phyloP scores from a whole-genome alignment of 2,113 vertebrate species.

The Erythrocercus mccallii region DNA sequence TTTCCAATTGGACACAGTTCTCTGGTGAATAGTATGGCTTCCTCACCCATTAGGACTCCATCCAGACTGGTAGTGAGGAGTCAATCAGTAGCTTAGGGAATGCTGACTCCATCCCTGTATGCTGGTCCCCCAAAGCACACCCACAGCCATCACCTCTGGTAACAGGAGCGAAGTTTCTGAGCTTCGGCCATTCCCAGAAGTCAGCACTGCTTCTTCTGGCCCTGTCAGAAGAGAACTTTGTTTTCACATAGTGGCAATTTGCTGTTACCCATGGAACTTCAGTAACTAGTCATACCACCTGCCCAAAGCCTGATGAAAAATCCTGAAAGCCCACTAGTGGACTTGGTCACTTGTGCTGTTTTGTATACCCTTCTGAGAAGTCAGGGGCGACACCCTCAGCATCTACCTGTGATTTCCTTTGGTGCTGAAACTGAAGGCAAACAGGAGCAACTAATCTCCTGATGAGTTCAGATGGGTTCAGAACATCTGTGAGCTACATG shows the following conservation, averaged over 20 bases:
- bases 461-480: neutral
- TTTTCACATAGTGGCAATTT: neutral
- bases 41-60: neutral
- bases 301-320: neutral
- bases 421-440: neutral
- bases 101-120: neutral
- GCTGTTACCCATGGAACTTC: neutral
- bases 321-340: neutral
- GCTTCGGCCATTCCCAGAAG: neutral
- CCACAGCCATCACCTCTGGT: fast-evolving
- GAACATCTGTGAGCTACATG: neutral
- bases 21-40: neutral
- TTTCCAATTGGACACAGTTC: neutral
- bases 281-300: neutral
- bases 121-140: neutral
- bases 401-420: fast-evolving
- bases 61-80: neutral
- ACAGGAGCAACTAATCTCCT: neutral
- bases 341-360: neutral
- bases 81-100: neutral
- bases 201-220: neutral
- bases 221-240: neutral
- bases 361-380: neutral
- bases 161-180: neutral
- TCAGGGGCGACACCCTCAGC: neutral